Base-by-base conservation (phyloP, 2,113 vertebrate species). In the Oryzias curvinotus region DNA sequence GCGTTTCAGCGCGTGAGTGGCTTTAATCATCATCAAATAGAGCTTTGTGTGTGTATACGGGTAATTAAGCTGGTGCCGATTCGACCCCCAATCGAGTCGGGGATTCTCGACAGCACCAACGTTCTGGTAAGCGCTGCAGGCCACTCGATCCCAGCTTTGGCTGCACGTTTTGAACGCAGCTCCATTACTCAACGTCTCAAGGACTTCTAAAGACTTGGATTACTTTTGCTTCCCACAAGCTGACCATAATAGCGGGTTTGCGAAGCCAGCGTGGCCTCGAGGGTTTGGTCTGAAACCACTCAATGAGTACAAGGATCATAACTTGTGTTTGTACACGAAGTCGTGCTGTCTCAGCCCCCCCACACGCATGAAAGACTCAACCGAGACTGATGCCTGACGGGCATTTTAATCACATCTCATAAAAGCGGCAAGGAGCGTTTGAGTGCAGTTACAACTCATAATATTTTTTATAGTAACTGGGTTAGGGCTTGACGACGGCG, bases 11-110 rank as follows among this genome's bases (percentile, higher is more conserved):
- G 60, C 73, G 61, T 58, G 65, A 57, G 72, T 51, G 78, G 75
- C 87, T 89, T 90, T 90, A 87, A 90, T 91, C 87, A 83, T 83
- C 77, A 79, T 85, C 86, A 88, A 87, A 89, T 87, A 86, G 78
- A 87, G 66, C 69, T 23, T 23, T 23, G 21, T 77, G 78, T 82
- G 82, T 84, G 85, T 86, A n/a, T n/a, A 84, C 71, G 59, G 83
- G 88, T 89, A 90, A 88, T 90, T 92, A 90, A 68, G 67, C 57
- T 80, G 81, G 82, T 86, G 87, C 87, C 88, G 72, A 87, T 85
- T 86, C 55, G 77, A 85, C 85, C 88, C 88, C 77, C 80, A 77
- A 80, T 84, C 60, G 67, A 84, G 80, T 65, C 68, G 30, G 71
- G 57, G 75, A 65, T 72, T 73, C 78, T 57, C 71, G 57, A 65